A percentile compares a stretch with the other conserved stretches of the same genome.
These are phyloP conservation scores for Erythrocercus mccallii DNA, from an alignment of 2,113 vertebrate genomes.

Conservation along the genomic window DNA sequence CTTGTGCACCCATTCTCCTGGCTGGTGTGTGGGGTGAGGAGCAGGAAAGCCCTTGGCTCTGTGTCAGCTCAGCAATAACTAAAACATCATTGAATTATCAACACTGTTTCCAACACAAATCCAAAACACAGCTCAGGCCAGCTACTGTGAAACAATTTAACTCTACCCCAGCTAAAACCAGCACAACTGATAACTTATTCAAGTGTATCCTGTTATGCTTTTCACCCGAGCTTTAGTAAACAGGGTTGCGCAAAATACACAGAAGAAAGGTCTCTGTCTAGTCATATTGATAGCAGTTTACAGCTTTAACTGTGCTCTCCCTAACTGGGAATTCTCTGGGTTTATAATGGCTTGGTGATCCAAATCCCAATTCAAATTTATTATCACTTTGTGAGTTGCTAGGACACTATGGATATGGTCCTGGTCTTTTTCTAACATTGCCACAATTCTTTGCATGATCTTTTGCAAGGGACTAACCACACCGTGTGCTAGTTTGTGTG, in stretches of 20 bases:
- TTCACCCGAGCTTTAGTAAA: neutral
- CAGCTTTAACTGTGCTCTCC: neutral
- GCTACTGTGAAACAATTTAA: neutral
- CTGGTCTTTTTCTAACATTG: neutral
- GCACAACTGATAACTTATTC: neutral
- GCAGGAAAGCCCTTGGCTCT: neutral
- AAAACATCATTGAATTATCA: neutral
- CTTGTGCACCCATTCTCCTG: neutral
- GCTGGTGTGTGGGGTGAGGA: neutral
- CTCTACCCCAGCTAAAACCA: neutral
- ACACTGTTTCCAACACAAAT: neutral
- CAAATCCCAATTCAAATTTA: neutral
- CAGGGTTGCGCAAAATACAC: neutral
- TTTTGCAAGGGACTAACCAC: neutral
- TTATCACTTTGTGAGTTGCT: neutral
- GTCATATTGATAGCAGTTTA: neutral
- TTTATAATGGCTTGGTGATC: neutral
- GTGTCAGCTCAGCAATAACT: neutral
- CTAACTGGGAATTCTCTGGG: neutral
- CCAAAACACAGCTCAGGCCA: neutral
- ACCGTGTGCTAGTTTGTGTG: neutral
- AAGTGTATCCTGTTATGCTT: neutral
- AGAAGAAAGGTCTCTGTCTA: neutral
- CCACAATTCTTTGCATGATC: neutral
- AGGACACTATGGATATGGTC: neutral